phyloP scores from a whole-genome alignment of 2,888 invertebrate genomes.

The Harpagoxenus sublaevis region DNA sequence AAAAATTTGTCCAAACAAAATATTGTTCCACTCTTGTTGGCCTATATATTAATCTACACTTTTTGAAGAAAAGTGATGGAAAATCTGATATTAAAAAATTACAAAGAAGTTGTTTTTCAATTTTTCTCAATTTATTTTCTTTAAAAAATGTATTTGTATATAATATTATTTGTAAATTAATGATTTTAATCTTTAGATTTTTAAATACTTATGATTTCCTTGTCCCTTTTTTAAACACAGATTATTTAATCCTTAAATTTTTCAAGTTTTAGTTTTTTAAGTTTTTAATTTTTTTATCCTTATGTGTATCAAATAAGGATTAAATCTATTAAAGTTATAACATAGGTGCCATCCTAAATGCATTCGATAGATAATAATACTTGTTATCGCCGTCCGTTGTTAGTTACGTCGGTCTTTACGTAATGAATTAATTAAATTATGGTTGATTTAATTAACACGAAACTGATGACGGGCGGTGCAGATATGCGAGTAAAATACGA shows the following conservation, averaged over 20 bases:
- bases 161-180: background rate
- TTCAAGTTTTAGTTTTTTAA: background rate
- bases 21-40: background rate
- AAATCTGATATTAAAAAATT: background rate
- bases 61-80: background rate
- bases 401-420: conserved; percentile 42
- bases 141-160: background rate
- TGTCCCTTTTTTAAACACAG: background rate
- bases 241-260: background rate
- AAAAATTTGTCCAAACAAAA: background rate
- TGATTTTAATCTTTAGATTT: background rate
- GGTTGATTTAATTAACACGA: conserved; percentile 55
- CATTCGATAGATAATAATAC: conserved; percentile 41
- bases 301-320: background rate
- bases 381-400: conserved; percentile 40
- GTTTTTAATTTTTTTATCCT: background rate
- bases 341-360: background rate
- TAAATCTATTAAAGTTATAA: conserved; percentile 24
- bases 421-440: conserved; percentile 55
- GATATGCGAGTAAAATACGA: conserved; percentile 43
- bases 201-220: background rate
- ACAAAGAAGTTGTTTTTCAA: background rate
- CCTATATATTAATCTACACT: background rate
- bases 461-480: conserved; percentile 31
- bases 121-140: background rate